phyloP scores from a whole-genome alignment of 2,113 vertebrate species.

The Lota lota region DNA sequence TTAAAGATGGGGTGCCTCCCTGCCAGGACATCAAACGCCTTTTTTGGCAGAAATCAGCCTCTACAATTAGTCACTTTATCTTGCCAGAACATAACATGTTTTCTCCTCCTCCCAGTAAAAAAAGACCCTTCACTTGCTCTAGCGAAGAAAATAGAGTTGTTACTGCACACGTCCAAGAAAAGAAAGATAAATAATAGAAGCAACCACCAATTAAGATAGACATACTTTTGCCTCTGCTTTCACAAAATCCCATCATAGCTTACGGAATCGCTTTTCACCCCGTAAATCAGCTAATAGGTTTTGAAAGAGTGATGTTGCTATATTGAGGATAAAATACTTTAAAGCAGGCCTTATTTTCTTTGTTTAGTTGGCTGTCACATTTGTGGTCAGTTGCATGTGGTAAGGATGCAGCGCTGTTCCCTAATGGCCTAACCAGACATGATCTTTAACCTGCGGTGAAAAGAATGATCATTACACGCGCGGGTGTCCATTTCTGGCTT shows the following conservation, averaged over 20 bases:
- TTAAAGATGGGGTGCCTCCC: slow-evolving; percentile 42
- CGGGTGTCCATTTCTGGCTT: slow-evolving; percentile 15
- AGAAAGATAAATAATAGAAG: not conserved
- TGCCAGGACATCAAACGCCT: slow-evolving; percentile 42
- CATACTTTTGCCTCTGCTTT: too few relatives aligned
- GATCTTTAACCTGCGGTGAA: not conserved
- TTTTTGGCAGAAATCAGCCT: slow-evolving; percentile 50
- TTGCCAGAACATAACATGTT: slow-evolving; percentile 49
- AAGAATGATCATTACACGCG: slow-evolving; percentile 6
- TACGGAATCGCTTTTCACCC: too few relatives aligned
- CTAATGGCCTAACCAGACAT: not conserved
- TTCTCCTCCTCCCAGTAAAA: slow-evolving; percentile 21
- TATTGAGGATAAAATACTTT: too few relatives aligned
- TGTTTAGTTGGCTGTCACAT: too few relatives aligned
- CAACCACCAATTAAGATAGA: too few relatives aligned
- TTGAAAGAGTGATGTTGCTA: too few relatives aligned
- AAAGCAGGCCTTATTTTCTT: too few relatives aligned
- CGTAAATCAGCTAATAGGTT: too few relatives aligned
- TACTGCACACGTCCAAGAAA: not conserved
- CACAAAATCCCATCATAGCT: too few relatives aligned
- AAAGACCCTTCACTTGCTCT: slow-evolving; percentile 21
- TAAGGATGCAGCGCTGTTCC: not conserved
- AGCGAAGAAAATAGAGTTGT: slow-evolving; percentile 17
- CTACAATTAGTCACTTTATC: slow-evolving; percentile 64
- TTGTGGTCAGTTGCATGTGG: too few relatives aligned